Base-by-base conservation (phyloP, 37 sponge, comb jelly and placozoan species). In the Halichondria panicea region DNA sequence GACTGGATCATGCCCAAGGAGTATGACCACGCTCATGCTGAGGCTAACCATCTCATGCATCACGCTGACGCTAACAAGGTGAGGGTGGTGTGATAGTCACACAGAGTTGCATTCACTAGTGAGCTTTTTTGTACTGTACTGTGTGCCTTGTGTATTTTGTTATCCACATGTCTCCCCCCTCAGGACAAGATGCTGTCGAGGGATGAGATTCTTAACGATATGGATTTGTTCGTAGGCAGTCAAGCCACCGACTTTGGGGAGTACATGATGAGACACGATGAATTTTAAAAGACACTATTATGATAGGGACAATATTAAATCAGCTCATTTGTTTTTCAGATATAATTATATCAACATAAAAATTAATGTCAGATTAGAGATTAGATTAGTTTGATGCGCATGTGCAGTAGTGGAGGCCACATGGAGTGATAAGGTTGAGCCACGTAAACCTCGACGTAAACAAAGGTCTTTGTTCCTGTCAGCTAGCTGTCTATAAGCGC, bases 31-130 rank as follows among this genome's bases (percentile, higher is more conserved):
- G 79, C 78, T 18, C 78, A 87, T 36, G 92, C 89, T 3, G 99
- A 98, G 66, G 91, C 96, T 18, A 84, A 24, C 33, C 96, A 98
- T 54, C 91, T 98, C 56, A 95, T 98, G 33, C 71, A 89, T 25
- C 66, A 86, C 39, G 78, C 91, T 22, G 99, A 98, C 67, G 37
- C 9, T 28, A 71, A 95, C 58, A 83, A 81, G 68, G 93, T 88
- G 28, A 44, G 58, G 52, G 13, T 48, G 11, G 13, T 48, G 15
- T 15, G 52, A 48, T 48, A 18, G 52, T 11, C 15, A 15, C 52
- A 48, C 52, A 48, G 15, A 48, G 13, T 48, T 48, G 11, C 52
- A 11, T 48, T 48, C 15, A 48, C 52, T 48, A 48, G 11, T 11
- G 15, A 15, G 30, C n/a, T 59, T 8, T 59, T 8, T 59, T n/a